These are phyloP conservation scores for Lagodon rhomboides DNA, from an alignment of 2,797 vertebrate genomes.

Conservation along the genomic window DNA sequence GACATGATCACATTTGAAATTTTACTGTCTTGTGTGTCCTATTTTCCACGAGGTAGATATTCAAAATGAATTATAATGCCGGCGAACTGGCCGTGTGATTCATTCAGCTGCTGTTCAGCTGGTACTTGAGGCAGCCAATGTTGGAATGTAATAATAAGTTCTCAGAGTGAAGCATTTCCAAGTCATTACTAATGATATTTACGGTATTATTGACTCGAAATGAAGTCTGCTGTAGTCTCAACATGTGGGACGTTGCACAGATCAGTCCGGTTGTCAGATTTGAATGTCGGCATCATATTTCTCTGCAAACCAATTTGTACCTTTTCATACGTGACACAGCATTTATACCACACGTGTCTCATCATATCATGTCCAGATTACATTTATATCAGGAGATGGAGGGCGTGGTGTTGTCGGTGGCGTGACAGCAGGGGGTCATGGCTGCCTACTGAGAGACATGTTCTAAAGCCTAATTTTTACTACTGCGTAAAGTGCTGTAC, in stretches of 20 bases:
- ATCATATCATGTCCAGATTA: too few relatives aligned
- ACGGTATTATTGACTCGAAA: background rate
- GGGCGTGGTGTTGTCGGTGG: too few relatives aligned
- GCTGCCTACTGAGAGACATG: too few relatives aligned
- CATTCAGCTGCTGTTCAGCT: background rate
- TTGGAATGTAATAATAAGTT: background rate
- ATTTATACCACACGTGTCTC: too few relatives aligned
- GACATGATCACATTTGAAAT: background rate
- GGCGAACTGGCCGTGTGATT: background rate
- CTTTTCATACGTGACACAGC: too few relatives aligned
- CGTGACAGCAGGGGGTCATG: too few relatives aligned
- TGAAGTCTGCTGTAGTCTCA: background rate
- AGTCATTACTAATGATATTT: background rate
- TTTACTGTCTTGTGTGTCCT: background rate
- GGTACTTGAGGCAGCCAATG: background rate
- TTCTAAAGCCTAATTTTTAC: too few relatives aligned
- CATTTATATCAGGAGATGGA: too few relatives aligned
- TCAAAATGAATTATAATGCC: slow-evolving; percentile 6
- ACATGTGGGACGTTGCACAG: background rate
- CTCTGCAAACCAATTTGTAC: too few relatives aligned
- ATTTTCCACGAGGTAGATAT: background rate
- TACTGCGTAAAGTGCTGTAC: too few relatives aligned
- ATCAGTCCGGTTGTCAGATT: background rate
- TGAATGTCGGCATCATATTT: too few relatives aligned
- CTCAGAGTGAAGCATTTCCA: background rate